These are phyloP conservation scores for Ianthella basta DNA, from an alignment of 37 sponge, comb jelly and placozoan genomes.

Conservation along the genomic window DNA sequence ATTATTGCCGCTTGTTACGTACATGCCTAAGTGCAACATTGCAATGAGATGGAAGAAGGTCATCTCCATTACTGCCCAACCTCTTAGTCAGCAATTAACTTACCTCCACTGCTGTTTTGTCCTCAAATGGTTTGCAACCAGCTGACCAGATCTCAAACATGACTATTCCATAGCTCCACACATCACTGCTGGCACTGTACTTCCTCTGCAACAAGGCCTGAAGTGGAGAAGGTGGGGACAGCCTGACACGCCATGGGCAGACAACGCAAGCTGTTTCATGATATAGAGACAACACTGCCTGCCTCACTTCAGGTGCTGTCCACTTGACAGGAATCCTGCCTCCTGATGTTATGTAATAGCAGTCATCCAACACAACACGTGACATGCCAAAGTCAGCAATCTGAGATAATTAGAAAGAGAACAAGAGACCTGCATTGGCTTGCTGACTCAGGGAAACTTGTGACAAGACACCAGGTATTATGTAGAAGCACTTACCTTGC, in stretches of 20 bases:
- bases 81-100: too few species aligned
- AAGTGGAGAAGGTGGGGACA: background rate
- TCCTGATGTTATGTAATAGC: slow-evolving; percentile 1
- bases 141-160: slow-evolving; percentile 16
- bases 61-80: too few species aligned
- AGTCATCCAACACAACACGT: background rate
- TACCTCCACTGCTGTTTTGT: background rate
- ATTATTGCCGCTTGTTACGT: too few species aligned
- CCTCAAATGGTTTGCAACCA: background rate
- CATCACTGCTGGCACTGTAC: slow-evolving; percentile 21
- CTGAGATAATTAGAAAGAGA: background rate
- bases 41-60: too few species aligned
- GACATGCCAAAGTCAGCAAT: slow-evolving; percentile 20
- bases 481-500: too few species aligned
- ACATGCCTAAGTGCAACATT: too few species aligned
- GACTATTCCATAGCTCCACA: slow-evolving; percentile 17
- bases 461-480: too few species aligned
- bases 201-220: slow-evolving; percentile 18
- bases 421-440: too few species aligned
- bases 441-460: too few species aligned
- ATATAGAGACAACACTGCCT: too few species aligned
- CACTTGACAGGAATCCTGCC: slow-evolving; percentile 3
- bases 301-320: slow-evolving; percentile 15
- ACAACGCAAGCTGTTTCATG: too few species aligned
- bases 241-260: too few species aligned